A percentile compares a stretch with the other conserved stretches of the same genome.
phyloP scores from a whole-genome alignment of 2,888 invertebrate species.

The Callinectes sapidus region DNA sequence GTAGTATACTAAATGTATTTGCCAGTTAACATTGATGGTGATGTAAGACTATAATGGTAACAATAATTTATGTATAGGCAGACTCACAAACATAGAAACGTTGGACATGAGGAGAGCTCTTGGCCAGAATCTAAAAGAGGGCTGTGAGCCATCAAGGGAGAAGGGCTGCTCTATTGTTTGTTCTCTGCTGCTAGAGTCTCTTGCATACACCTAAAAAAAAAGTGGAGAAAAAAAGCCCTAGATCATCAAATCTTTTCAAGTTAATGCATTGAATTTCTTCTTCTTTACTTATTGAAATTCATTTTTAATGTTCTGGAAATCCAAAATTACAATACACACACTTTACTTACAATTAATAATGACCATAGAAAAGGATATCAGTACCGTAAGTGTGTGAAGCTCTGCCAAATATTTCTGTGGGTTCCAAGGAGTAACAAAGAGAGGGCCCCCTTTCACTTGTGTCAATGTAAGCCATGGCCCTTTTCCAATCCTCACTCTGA shows the following conservation, averaged over 20 bases:
- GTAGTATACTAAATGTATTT: not conserved
- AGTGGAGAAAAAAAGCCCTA: not conserved
- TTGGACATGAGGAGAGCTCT: conserved; percentile 87
- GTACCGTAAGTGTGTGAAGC: conserved; percentile 82
- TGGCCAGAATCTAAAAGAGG: conserved; percentile 82
- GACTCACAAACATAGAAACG: conserved; percentile 84
- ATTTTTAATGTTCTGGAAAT: not conserved
- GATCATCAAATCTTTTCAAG: not conserved
- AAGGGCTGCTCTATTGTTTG: conserved; percentile 81
- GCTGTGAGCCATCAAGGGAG: conserved; percentile 84
- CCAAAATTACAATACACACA: not conserved
- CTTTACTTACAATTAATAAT: not conserved
- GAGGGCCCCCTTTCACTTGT: conserved; percentile 80
- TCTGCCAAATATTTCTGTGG: conserved; percentile 82
- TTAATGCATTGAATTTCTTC: not conserved
- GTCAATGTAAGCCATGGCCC: conserved; percentile 82
- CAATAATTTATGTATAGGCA: not conserved
- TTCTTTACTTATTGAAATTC: not conserved
- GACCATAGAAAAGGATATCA: not conserved
- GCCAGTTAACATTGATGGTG: not conserved
- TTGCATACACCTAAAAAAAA: conserved; percentile 73
- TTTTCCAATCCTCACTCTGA: conserved; percentile 81
- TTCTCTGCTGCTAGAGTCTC: conserved; percentile 74
- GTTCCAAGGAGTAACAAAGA: conserved; percentile 86
- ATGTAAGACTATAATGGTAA: not conserved